Conservation (phyloP, 2,113 vertebrate species). For the Hymenochirus boettgeri region DNA sequence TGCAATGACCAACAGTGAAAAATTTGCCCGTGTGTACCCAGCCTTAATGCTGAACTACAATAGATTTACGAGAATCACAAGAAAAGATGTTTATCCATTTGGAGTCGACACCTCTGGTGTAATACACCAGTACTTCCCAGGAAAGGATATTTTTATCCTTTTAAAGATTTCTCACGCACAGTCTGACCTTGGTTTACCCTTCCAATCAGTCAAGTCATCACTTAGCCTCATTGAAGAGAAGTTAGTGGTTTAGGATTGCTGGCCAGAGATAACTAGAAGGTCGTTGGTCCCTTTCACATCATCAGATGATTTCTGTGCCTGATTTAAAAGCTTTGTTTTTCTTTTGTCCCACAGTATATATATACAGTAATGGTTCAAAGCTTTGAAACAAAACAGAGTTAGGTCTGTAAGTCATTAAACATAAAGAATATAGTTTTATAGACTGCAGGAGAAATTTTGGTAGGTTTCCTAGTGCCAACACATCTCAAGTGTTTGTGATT, state of each 20-base stretch:
- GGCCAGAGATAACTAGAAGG: neutral
- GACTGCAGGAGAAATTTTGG: neutral
- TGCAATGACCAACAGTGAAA: too few species aligned
- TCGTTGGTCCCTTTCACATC: neutral
- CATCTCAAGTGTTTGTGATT: too few species aligned
- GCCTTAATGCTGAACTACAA: slow-evolving; percentile 8
- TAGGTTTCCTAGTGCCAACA: too few species aligned
- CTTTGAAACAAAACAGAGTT: slow-evolving; percentile 30
- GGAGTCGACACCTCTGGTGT: slow-evolving; percentile 5
- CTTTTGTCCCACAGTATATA: slow-evolving; percentile 9
- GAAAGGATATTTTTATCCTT: neutral
- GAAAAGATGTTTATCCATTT: neutral
- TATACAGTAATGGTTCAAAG: slow-evolving; percentile 9
- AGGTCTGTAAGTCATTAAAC: slow-evolving; percentile 28
- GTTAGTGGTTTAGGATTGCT: neutral
- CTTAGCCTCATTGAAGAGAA: slow-evolving; percentile 24
- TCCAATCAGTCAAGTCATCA: slow-evolving; percentile 23
- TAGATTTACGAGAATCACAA: slow-evolving; percentile 5
- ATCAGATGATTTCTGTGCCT: slow-evolving; percentile 11
- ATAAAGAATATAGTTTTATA: slow-evolving; percentile 18
- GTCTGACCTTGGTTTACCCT: slow-evolving; percentile 27
- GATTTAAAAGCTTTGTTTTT: slow-evolving; percentile 33
- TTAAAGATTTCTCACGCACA: neutral
- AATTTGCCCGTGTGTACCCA: slow-evolving; percentile 4
- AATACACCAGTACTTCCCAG: neutral